phyloP scores from a whole-genome alignment of 2,113 vertebrate species.

The Ailurus styani region DNA sequence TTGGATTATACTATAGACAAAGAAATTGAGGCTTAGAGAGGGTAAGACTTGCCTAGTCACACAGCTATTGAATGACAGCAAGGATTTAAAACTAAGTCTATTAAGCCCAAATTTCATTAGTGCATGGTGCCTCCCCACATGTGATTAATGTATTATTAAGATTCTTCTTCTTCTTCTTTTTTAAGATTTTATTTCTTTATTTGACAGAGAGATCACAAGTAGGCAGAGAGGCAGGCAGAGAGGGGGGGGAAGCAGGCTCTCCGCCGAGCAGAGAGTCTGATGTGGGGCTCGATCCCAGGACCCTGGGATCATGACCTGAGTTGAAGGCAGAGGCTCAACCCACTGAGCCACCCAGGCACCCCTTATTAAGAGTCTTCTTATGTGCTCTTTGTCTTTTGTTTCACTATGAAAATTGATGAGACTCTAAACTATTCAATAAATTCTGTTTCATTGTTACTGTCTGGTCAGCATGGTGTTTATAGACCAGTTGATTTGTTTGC shows the following conservation, averaged over 20 bases:
- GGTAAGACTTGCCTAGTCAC: conserved; percentile 41
- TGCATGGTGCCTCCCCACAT: neutral
- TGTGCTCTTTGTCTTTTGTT: neutral
- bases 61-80: conserved; percentile 13
- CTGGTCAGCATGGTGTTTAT: neutral
- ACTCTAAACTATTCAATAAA: neutral
- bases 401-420: neutral
- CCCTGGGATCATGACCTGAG: no score
- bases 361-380: neutral
- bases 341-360: no score
- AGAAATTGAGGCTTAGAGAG: conserved; percentile 10
- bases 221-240: no score
- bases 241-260: no score
- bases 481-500: neutral
- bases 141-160: neutral
- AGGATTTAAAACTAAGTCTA: neutral
- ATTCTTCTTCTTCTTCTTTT: no score
- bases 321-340: no score
- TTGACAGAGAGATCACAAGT: no score
- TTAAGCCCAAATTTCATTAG: neutral
- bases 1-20: neutral
- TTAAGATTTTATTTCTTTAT: no score
- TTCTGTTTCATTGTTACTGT: neutral
- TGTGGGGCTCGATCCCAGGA: no score
- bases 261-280: no score